Evolutionary conservation across 2,888 invertebrate genomes (phyloP).

Genomic region (Limnephilus auricula): DNA sequence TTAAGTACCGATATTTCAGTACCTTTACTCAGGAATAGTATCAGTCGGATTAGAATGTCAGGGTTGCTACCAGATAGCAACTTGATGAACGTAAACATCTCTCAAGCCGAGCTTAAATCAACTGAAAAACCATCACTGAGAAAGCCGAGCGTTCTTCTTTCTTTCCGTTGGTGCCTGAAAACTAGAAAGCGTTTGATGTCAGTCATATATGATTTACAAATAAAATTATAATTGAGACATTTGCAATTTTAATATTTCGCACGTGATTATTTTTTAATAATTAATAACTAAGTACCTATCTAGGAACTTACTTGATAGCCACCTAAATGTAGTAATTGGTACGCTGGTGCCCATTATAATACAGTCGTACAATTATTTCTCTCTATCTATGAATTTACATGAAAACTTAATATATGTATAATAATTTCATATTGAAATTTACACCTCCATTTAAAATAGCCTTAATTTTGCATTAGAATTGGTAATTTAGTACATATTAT

Average conservation of each 20-base stretch:
- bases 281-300: neutral
- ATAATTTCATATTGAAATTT: too few species aligned
- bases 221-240: neutral
- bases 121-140: too few species aligned
- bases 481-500: too few species aligned
- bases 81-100: too few species aligned
- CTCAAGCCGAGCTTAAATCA: too few species aligned
- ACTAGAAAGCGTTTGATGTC: neutral
- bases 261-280: slow-evolving; percentile 8
- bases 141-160: neutral
- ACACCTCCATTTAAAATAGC: neutral
- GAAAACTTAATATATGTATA: too few species aligned
- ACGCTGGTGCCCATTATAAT: neutral
- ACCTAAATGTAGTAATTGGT: neutral
- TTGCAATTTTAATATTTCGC: neutral
- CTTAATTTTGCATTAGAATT: neutral
- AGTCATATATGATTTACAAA: neutral
- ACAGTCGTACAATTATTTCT: too few species aligned
- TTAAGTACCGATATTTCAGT: too few species aligned
- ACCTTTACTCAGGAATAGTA: too few species aligned
- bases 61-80: too few species aligned
- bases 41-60: too few species aligned
- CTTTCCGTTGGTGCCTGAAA: neutral
- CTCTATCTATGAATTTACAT: too few species aligned
- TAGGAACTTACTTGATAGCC: neutral